A percentile compares a stretch with the other conserved stretches of the same genome.
phyloP scores from a whole-genome alignment of 2,888 invertebrate genomes.

The Ophion slaviceki region DNA sequence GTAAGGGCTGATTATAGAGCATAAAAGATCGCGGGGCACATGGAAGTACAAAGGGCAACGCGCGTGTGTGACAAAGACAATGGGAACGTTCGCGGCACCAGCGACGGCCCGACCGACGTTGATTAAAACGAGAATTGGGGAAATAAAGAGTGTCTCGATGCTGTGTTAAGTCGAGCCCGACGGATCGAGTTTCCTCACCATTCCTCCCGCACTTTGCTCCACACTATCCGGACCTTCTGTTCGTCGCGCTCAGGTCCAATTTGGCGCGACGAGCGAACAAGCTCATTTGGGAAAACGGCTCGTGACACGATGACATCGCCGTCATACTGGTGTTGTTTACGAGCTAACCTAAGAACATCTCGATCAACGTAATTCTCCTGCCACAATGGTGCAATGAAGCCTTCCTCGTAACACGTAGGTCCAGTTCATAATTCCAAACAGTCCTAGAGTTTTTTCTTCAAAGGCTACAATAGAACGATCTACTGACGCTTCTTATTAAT shows the following conservation, averaged over 20 bases:
- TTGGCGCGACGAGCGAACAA: conserved; percentile 61
- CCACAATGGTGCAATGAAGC: too few species aligned
- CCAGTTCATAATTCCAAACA: too few species aligned
- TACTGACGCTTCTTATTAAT: too few species aligned
- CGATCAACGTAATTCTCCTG: not conserved
- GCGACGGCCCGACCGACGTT: conserved; percentile 74
- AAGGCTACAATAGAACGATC: too few species aligned
- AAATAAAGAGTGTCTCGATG: conserved; percentile 71
- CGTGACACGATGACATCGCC: conserved; percentile 31
- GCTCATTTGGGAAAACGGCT: conserved; percentile 58
- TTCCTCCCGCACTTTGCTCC: not conserved
- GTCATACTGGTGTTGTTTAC: not conserved
- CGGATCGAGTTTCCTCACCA: conserved; percentile 18
- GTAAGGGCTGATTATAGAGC: conserved; percentile 80
- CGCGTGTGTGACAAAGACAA: conserved; percentile 76
- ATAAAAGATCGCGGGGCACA: conserved; percentile 71
- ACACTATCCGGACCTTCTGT: conserved; percentile 57
- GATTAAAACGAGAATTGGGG: conserved; percentile 81
- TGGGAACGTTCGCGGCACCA: conserved; percentile 67
- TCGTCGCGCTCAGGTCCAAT: conserved; percentile 60
- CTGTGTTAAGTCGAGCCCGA: conserved; percentile 28
- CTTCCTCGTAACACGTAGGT: too few species aligned
- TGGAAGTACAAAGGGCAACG: conserved; percentile 71
- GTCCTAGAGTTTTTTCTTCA: too few species aligned
- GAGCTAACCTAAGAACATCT: not conserved